Evolutionary conservation across 2,113 vertebrate genomes (phyloP).

Genomic region (Saguinus imperator): DNA sequence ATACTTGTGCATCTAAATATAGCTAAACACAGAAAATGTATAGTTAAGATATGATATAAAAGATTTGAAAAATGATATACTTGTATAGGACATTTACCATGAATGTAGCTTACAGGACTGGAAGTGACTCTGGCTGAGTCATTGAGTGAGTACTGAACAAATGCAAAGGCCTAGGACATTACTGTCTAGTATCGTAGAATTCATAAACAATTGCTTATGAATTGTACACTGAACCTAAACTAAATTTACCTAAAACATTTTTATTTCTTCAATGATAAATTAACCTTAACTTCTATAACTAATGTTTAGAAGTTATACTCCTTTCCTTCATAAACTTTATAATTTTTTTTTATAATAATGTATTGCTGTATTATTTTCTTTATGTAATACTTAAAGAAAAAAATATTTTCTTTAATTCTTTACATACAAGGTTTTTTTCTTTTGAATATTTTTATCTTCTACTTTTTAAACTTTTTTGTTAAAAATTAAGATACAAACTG

Average conservation of each 20-base stretch:
- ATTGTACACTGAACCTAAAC: background rate
- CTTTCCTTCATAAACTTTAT: background rate
- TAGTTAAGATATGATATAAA: background rate
- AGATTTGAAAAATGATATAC: background rate
- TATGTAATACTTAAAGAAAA: background rate
- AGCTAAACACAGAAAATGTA: background rate
- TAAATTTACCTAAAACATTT: background rate
- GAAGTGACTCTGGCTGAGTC: background rate
- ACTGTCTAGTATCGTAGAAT: background rate
- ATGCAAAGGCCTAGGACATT: background rate
- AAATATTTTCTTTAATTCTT: background rate
- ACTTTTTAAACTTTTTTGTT: background rate
- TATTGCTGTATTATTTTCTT: no score
- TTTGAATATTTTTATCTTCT: background rate
- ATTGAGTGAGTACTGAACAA: fast-evolving
- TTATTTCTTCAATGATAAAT: background rate
- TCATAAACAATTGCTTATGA: background rate
- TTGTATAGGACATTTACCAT: background rate
- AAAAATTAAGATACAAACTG: background rate
- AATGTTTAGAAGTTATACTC: no score
- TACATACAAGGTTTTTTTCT: background rate
- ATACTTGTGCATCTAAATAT: background rate
- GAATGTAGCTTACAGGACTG: background rate
- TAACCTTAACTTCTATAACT: background rate
- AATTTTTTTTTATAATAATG: background rate